Evolutionary conservation across 2,888 invertebrate genomes (phyloP), one percentile per base, ranked within the genome.

Genomic region (Limnephilus lunatus): DNA sequence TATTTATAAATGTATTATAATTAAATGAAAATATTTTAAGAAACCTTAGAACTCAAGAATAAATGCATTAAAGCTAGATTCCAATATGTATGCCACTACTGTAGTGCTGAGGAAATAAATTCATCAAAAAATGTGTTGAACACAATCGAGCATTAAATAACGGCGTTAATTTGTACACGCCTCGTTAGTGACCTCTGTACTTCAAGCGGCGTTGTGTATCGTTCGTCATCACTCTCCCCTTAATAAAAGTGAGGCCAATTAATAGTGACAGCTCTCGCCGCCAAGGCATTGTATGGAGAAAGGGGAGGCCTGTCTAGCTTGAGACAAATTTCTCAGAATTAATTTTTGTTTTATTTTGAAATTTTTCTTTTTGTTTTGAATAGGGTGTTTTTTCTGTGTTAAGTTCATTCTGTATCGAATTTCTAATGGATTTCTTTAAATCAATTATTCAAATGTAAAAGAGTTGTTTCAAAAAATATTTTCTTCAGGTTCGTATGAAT

Each of bases 191-290:
- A 39, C 83, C 83, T 83, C 35, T 83, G 19, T 35, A 35, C 25
- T 83, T 30, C 86, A n/a, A 44, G 44, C 86, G 44, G 86, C 44
- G 12, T 30, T 35, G 39, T 30, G 86, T 86, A 44, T 86, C 86
- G 86, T 86, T 86, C 15, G 86, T 86, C 86, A 39, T 86, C 35
- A 44, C 86, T 35, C 86, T 44, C 44, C 86, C 86, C 86, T 44
- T 44, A 25, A 30, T 44, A 44, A 35, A 15, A 30, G n/a, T 44
- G 86, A 86, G 44, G 44, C 86, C 86, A 86, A 86, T 86, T 86
- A 86, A 44, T 86, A 44, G 15, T 86, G 86, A 86, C 86, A 86
- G 35, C 39, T 48, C 86, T 44, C n/a, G 48, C 86, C 30, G 86
- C 39, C 44, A 44, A 86, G 44, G 86, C 30, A 86, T 48, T 44